Evolutionary conservation across 2,888 invertebrate species (phyloP), one percentile per base, ranked within the genome.

Genomic region (Volucella bombylans): DNA sequence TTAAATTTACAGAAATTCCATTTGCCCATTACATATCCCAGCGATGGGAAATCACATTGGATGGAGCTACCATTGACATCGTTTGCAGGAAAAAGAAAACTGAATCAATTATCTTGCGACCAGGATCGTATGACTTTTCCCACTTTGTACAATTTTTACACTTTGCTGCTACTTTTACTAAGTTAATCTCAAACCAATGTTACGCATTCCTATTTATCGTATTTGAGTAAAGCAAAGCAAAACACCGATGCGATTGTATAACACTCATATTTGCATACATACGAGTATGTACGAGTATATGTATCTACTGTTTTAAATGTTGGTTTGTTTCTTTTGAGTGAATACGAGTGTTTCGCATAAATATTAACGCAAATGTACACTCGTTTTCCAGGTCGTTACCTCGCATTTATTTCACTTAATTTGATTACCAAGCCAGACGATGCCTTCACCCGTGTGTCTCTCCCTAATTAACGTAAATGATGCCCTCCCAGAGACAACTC

Each of bases 341-440:
- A 59, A 31, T 31, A 6, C 31, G 31, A 31, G n/a, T 43, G 71
- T 72, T 55, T 62, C 67, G 55, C 57, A 52, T 10, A 59, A 74
- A 50, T 43, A 65, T 71, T 49, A 76, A 71, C 55, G 50, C 72
- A 57, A 72, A 72, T 57, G 43, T 47, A 50, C 45, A 59, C 47
- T 64, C 72, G 57, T 82, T 82, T 79, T 82, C 82, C 82, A 73
- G 73, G 52, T 47, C 23, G 82, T 82, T 82, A 68, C 82, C 47
- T 79, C 41, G 55, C 23, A 52, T 73, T 73, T 31, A 31, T 50
- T 82, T 82, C 73, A 65, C 68, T 79, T 79, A 73, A 82, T 78
- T 82, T 79, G 73, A 82, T 82, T 79, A 79, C 82, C 62, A 73
- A 50, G 68, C 64, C 52, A 72, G 62, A 23, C 50, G n/a, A 18